Evolutionary conservation across 2,113 vertebrate species (phyloP).

Genomic region (Eleginops maclovinus): DNA sequence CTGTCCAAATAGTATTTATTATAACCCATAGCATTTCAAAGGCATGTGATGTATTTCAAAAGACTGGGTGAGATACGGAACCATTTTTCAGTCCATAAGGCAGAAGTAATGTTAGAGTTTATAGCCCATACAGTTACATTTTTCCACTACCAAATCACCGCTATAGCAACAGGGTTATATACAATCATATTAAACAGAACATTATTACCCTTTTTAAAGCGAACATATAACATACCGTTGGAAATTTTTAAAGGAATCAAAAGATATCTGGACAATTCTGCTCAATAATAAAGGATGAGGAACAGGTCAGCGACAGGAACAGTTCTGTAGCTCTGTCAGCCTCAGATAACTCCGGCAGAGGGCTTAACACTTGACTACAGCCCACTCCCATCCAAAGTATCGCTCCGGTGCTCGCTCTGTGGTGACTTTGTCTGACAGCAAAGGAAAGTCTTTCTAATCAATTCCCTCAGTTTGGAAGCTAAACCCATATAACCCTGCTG

Average conservation of each 20-base stretch:
- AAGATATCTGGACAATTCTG: constrained; percentile 21
- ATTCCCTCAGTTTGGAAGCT: constrained; percentile 47
- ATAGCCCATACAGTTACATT: not conserved
- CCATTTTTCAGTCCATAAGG: constrained; percentile 31
- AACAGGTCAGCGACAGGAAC: constrained; percentile 48
- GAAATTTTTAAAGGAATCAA: constrained; percentile 17
- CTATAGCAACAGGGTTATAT: constrained; percentile 33
- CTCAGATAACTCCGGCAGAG: constrained; percentile 55
- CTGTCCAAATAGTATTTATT: not conserved
- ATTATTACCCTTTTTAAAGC: constrained; percentile 14
- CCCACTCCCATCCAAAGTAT: constrained; percentile 34
- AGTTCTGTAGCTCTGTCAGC: constrained; percentile 46
- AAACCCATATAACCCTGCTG: constrained; percentile 26
- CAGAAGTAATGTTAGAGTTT: constrained; percentile 28
- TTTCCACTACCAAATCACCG: not conserved
- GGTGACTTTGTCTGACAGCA: constrained; percentile 53
- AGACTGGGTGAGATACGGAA: constrained; percentile 2
- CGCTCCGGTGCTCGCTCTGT: constrained; percentile 27
- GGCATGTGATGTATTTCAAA: constrained; percentile 7
- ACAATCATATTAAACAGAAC: constrained; percentile 12
- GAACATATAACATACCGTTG: constrained; percentile 3
- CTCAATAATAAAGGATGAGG: constrained; percentile 43
- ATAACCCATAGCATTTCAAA: constrained; percentile 19
- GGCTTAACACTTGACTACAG: constrained; percentile 55
- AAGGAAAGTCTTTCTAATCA: constrained; percentile 48